These are phyloP conservation scores for Lucilia sericata DNA, from an alignment of 1,140 invertebrate genomes.

Conservation along the genomic window DNA sequence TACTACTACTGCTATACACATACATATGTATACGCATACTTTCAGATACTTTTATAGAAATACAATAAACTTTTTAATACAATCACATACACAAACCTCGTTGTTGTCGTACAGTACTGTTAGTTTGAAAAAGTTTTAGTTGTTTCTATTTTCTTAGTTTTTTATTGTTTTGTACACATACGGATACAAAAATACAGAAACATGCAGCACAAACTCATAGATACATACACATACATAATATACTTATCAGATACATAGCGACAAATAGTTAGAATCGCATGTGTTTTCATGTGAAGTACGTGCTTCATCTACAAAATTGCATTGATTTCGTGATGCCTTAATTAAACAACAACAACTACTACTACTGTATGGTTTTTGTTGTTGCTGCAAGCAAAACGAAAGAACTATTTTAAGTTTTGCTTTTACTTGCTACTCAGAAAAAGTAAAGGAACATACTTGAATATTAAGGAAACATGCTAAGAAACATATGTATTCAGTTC, in stretches of 20 bases:
- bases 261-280: slow-evolving; percentile 30
- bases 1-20: neutral
- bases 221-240: neutral
- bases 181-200: neutral
- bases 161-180: neutral
- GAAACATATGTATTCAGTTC: too few species aligned
- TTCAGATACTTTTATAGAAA: neutral
- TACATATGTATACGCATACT: neutral
- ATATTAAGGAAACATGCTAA: too few species aligned
- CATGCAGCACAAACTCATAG: neutral
- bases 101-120: neutral
- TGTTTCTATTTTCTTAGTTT: neutral
- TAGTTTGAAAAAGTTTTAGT: neutral
- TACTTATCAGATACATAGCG: neutral
- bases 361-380: neutral
- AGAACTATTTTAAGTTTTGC: too few species aligned
- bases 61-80: slow-evolving; percentile 33
- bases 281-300: slow-evolving; percentile 36
- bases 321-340: slow-evolving; percentile 40
- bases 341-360: slow-evolving; percentile 32
- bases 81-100: neutral
- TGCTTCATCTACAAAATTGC: slow-evolving; percentile 31
- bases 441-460: too few species aligned
- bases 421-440: too few species aligned
- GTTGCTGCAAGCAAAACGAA: neutral